These are phyloP conservation scores for Elephas maximus DNA, from an alignment of 2,113 vertebrate genomes.

Conservation along the genomic window DNA sequence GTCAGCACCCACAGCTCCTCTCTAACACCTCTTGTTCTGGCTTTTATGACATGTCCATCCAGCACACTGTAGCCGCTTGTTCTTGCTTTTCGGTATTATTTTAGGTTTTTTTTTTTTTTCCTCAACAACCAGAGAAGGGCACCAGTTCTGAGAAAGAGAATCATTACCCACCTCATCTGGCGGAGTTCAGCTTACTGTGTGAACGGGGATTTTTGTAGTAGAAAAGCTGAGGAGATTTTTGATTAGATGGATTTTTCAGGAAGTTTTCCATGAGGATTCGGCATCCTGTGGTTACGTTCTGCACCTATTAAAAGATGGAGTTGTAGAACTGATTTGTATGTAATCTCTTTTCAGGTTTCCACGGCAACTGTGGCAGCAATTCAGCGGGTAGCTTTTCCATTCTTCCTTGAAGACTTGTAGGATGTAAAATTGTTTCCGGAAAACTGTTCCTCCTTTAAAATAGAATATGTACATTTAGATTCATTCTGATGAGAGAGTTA, in stretches of 20 bases:
- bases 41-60: not conserved
- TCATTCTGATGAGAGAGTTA: slow-evolving; percentile 51
- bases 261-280: slow-evolving; percentile 71
- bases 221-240: slow-evolving; percentile 66
- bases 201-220: slow-evolving; percentile 68
- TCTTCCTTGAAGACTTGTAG: slow-evolving; percentile 76
- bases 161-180: not conserved
- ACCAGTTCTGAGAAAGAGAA: slow-evolving; percentile 28
- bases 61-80: not conserved
- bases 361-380: slow-evolving; percentile 70
- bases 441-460: slow-evolving; percentile 47
- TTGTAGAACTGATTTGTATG: slow-evolving; percentile 76
- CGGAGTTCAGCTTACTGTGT: slow-evolving; percentile 27
- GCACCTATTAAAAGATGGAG: slow-evolving; percentile 78
- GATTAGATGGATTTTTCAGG: slow-evolving; percentile 76
- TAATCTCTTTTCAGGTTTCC: slow-evolving; percentile 80
- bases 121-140: not conserved
- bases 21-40: not conserved
- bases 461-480: slow-evolving; percentile 53
- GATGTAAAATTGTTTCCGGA: slow-evolving; percentile 56
- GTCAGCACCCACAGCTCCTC: not conserved
- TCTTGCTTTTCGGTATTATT: slow-evolving; percentile 25
- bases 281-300: slow-evolving; percentile 69
- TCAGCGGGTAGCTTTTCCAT: slow-evolving; percentile 62
- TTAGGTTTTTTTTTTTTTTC: slow-evolving; percentile 15